Evolutionary conservation across 2,888 invertebrate genomes (phyloP).

Genomic region (Agrotis clavis): DNA sequence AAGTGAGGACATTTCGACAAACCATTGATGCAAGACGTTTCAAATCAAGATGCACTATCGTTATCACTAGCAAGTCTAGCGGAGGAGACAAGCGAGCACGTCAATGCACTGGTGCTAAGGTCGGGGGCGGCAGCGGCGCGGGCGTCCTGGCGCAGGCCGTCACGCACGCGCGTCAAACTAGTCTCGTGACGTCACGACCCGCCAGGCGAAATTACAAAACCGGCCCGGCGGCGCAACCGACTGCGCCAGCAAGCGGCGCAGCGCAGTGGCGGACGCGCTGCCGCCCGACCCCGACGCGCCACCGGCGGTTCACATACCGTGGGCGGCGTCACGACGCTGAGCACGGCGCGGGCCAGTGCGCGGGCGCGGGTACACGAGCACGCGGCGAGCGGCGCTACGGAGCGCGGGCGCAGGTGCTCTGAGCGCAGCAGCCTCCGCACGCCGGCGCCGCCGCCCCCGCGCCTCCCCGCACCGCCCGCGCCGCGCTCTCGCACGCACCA

Average conservation of each 20-base stretch:
- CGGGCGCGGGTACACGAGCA: slow-evolving; percentile 88
- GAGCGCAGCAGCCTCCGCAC: slow-evolving; percentile 92
- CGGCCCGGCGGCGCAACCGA: slow-evolving; percentile 85
- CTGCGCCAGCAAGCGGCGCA: slow-evolving; percentile 80
- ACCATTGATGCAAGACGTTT: slow-evolving; percentile 37
- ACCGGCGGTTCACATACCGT: slow-evolving; percentile 86
- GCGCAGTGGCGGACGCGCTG: slow-evolving; percentile 89
- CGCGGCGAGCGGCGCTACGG: slow-evolving; percentile 91
- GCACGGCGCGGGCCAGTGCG: slow-evolving; percentile 81
- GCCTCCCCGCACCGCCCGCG: slow-evolving; percentile 85
- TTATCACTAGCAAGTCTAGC: slow-evolving; percentile 67
- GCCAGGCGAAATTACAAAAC: slow-evolving; percentile 90
- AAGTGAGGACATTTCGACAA: slow-evolving; percentile 41
- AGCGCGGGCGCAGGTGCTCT: slow-evolving; percentile 93
- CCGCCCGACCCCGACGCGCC: slow-evolving; percentile 90
- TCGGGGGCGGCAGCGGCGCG: slow-evolving; percentile 86
- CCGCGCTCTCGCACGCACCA: slow-evolving; percentile 86
- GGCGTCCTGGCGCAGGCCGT: slow-evolving; percentile 87
- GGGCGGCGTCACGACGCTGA: slow-evolving; percentile 89
- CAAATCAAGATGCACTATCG: slow-evolving; percentile 53
- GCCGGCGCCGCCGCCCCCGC: slow-evolving; percentile 92
- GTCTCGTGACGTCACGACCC: slow-evolving; percentile 90
- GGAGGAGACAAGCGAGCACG: slow-evolving; percentile 83
- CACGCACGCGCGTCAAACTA: slow-evolving; percentile 90
- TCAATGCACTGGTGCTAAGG: slow-evolving; percentile 86